Evolutionary conservation across 2,797 vertebrate genomes (phyloP).

Genomic region (Hapalemur alaotrensis): DNA sequence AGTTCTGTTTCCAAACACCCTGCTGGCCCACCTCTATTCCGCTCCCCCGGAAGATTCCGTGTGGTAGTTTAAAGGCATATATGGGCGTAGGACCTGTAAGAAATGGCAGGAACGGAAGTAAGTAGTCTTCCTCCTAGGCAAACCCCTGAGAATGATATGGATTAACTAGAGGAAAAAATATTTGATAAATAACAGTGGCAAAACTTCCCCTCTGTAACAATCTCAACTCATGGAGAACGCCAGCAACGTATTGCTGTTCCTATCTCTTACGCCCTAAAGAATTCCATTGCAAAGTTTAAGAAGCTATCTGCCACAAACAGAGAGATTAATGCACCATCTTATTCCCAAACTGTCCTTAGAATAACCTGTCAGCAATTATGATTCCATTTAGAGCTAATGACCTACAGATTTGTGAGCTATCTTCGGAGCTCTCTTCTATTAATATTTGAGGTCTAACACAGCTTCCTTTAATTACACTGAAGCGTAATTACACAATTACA

Average conservation of each 20-base stretch:
- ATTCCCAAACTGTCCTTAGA: neutral
- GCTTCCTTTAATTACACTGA: neutral
- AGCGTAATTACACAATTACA: neutral
- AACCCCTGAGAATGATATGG: neutral
- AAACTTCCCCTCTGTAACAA: neutral
- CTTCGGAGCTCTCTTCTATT: neutral
- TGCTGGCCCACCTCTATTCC: neutral
- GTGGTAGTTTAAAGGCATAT: neutral
- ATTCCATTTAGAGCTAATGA: neutral
- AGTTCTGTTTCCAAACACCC: neutral
- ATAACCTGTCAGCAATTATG: neutral
- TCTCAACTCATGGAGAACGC: neutral
- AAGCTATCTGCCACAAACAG: neutral
- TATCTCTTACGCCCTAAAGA: neutral
- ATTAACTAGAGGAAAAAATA: neutral
- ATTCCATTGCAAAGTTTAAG: slow-evolving; percentile 16
- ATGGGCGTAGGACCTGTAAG: neutral
- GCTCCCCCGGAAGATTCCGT: neutral
- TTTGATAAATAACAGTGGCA: neutral
- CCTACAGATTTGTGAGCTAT: neutral
- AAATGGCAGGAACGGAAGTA: neutral
- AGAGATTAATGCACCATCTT: neutral
- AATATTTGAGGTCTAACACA: neutral
- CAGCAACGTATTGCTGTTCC: neutral
- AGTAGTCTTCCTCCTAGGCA: neutral